Base-by-base conservation (phyloP, 2,888 invertebrate genomes). In the Abrostola tripartita region DNA sequence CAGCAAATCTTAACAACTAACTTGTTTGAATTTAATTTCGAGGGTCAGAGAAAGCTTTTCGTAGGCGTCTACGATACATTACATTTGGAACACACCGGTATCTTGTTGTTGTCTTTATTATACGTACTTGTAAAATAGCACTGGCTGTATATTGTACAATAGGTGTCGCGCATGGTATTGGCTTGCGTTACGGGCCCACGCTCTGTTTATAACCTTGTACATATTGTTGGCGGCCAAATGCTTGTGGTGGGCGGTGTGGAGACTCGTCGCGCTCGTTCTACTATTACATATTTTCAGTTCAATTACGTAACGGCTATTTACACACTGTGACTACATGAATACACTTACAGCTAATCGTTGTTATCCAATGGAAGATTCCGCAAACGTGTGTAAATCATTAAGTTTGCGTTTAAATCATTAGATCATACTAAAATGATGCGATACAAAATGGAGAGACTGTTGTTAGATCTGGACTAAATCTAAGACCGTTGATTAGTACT, bases 191-290 rank as follows among this genome's bases (percentile, higher is more conserved):
- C 83, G 81, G 81, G 81, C 91, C 92, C 89, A 91, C 92, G 89
- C 88, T 81, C 79, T 74, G 79, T 74, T 83, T 76, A 83, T 89
- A 90, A 92, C 92, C 92, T 92, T 92, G 92, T 85, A 74, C 71
- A 76, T 78, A 78, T 76, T 85, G 83, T 85, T 90, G 88, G 88
- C 90, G 89, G 90, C 89, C 88, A 87, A 87, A 86, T 78, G 81
- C 71, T 82, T 75, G 82, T 74, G 84, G 90, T 92, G 88, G 92
- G 92, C 87, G 90, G 85, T 85, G 85, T 85, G 86, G 87, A 79
- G 88, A 86, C 81, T 83, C 80, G 73, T 65, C 76, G 73, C 61
- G 76, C 80, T 80, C 81, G 82, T 81, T 85, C 84, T 84, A 84
- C 85, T 85, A 84, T 88, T 86, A 86, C 85, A 86, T 79, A 82